Evolutionary conservation across 1,140 invertebrate genomes (phyloP), one percentile per base, ranked within the genome.

Genomic region (Metopolophium dirhodum): DNA sequence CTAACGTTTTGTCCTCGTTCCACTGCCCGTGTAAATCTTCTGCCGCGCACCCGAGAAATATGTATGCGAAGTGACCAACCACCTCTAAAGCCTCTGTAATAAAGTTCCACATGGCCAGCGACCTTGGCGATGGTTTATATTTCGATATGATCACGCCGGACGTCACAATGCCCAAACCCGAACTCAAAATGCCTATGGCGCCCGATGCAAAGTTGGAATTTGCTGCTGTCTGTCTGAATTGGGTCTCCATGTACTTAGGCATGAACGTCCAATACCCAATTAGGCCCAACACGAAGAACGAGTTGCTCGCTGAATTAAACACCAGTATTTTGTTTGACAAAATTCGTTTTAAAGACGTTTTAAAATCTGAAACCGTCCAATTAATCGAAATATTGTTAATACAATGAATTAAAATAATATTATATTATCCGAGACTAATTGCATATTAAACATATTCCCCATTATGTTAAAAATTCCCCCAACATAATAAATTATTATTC

Each of bases 81-180:
- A 97, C 96, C 22, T 96, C 96, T 87, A 97, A 95, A 2, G 96
- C 95, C 54, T 97, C 97, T 20, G 97, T 96, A 90, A 97, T 95
- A 6, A 97, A 96, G 94, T 97, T 97, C 97, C 97, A 98, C 1
- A 95, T 96, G 11, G 97, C 97, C 94, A 98, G 95, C 93, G 96
- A 96, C 49, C 97, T 95, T 0, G 97, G 97, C 91, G 96, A 96
- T 0, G 97, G 97, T 94, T 97, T 97, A 94, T 96, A 97, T 94
- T 96, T 96, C 0, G 96, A 96, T 35, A 98, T 97, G 3, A 97
- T 94, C 23, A 97, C 94, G 0, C 97, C 97, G 18, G 97, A 97
- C 0, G 97, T 88, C 8, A 97, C 94, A 22, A 97, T 96, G 2
- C 97, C 97, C 68, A 97, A 95, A 0, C 97, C 96, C n/a, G 97